These are phyloP conservation scores for Spinus pinus DNA, from an alignment of 2,797 vertebrate genomes.

Conservation along the genomic window DNA sequence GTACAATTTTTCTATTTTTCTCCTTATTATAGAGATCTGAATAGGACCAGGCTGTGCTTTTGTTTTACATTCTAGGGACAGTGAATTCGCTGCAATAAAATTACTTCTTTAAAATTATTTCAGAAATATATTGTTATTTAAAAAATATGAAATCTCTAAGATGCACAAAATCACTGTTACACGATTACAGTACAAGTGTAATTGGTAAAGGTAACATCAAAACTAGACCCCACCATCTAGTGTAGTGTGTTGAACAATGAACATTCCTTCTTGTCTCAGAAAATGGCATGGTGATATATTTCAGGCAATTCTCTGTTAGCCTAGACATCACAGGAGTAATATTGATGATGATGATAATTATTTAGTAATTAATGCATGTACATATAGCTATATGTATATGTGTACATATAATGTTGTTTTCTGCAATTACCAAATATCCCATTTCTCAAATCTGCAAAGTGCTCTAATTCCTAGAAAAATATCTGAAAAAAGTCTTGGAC, in stretches of 20 bases:
- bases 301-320: neutral
- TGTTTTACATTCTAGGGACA: neutral
- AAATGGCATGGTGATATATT: neutral
- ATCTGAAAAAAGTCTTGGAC: neutral
- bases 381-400: rapidly evolving
- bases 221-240: neutral
- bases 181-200: neutral
- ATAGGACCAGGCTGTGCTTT: neutral
- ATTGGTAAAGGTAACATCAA: neutral
- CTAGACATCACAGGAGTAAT: neutral
- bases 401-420: neutral
- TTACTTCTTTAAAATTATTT: neutral
- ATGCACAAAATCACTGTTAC: neutral
- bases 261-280: neutral
- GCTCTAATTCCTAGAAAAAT: neutral
- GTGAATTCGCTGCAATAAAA: neutral
- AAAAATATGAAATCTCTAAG: neutral
- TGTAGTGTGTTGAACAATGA: neutral
- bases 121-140: neutral
- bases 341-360: neutral
- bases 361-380: neutral
- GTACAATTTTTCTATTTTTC: neutral
- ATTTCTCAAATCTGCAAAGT: neutral
- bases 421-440: neutral
- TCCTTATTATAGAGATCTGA: neutral